A percentile compares a stretch with the other conserved stretches of the same genome.
Conservation (phyloP, 1,140 invertebrate species). For the Habropoda laboriosa region DNA sequence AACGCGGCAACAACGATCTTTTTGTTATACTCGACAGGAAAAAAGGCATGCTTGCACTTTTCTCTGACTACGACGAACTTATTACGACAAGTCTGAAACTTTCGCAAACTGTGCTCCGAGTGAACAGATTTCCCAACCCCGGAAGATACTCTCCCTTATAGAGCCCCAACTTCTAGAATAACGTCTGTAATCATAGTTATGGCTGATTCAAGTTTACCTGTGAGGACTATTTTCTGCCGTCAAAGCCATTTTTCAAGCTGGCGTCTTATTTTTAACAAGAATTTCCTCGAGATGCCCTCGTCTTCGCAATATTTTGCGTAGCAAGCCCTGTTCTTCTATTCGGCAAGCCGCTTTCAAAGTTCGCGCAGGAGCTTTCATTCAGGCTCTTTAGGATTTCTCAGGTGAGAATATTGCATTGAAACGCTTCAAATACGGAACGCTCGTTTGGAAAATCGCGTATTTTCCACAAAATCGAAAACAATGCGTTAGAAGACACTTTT, state of each 20-base stretch:
- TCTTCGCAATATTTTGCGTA: neutral
- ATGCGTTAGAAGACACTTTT: too few relatives aligned
- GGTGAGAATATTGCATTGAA: too few relatives aligned
- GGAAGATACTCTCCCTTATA: neutral
- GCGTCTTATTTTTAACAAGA: neutral
- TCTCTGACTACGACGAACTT: neutral
- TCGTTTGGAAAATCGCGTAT: too few relatives aligned
- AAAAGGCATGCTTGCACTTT: neutral
- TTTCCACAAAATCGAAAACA: too few relatives aligned
- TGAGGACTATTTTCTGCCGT: neutral
- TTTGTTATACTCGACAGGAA: too few relatives aligned
- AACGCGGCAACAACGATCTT: too few relatives aligned
- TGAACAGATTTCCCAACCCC: neutral
- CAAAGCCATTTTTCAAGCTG: neutral
- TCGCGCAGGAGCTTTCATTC: too few relatives aligned
- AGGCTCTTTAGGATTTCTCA: too few relatives aligned
- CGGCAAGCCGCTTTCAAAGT: too few relatives aligned
- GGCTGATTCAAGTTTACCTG: slow-evolving; percentile 19
- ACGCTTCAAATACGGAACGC: too few relatives aligned
- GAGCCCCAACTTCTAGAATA: slow-evolving; percentile 1
- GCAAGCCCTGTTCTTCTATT: too few relatives aligned
- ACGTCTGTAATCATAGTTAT: slow-evolving; percentile 37
- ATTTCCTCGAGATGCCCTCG: neutral
- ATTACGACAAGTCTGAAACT: slow-evolving; percentile 31
- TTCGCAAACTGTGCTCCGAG: slow-evolving; percentile 17